Base-by-base conservation (phyloP, 2,888 invertebrate genomes). In the Hirtodrosophila duncani region DNA sequence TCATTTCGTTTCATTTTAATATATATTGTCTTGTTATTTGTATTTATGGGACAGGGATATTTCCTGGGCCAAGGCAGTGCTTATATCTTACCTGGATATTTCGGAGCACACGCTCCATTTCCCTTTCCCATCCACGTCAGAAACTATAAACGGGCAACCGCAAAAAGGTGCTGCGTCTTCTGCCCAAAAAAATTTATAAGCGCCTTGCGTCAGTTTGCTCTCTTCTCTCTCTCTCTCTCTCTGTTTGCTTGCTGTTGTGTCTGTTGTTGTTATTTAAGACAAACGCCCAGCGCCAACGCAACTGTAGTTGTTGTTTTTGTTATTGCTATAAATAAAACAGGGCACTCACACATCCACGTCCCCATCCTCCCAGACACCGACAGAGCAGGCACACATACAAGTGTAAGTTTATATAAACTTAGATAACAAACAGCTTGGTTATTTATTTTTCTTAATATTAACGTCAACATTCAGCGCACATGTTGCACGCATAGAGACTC, bases 401-500 rank as follows among this genome's bases (percentile, higher is more conserved):
- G 55, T 42, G 44, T 53, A 52, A 74, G 64, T 75, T 75, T 75
- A 79, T 75, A 75, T 75, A 71, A 72, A 78, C 78, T 72, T 67
- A 72, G 75, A 75, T 79, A 75, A 69, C 75, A 75, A 79, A 75
- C 79, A 71, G 72, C 77, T 75, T 63, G 77, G 75, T 77, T 77
- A 77, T 77, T 79, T 77, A 79, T 77, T 77, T 77, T 63, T 77
- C 72, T 79, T 79, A 79, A 77, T 77, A 77, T 77, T 77, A 77
- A 79, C 77, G 77, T 77, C 80, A 77, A 77, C 80, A 79, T 77
- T 80, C 72, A 70, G 77, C 77, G 77, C 80, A 77, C 77, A 77
- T 77, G 77, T 77, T 77, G 77, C 77, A 77, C 80, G 80, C 80
- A 77, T 51, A 65, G 74, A 51, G 55, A n/a, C n/a, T n/a, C n/a